Conservation (phyloP, 2,888 invertebrate genomes). For the Patella caerulea region DNA sequence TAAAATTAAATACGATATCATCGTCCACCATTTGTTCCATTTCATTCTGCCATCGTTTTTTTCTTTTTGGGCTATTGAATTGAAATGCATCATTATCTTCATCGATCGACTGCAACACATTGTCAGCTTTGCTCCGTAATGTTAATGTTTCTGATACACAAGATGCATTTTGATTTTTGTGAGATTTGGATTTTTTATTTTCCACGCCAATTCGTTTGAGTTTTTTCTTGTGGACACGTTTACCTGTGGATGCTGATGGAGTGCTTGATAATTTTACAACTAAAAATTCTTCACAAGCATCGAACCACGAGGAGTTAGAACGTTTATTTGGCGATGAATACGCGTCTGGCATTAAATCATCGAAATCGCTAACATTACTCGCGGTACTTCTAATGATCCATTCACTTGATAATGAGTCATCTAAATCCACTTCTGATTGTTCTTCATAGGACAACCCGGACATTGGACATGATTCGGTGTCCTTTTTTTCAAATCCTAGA, state of each 20-base stretch:
- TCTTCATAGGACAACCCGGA: constrained; percentile 51
- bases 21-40: constrained; percentile 29
- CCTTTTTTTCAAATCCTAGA: constrained; percentile 44
- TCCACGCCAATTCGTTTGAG: background rate
- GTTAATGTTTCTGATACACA: background rate
- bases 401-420: constrained; percentile 45
- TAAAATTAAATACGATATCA: constrained; percentile 49
- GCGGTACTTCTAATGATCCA: constrained; percentile 40
- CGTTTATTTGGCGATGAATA: constrained; percentile 54
- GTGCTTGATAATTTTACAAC: background rate
- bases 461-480: constrained; percentile 31
- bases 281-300: constrained; percentile 49
- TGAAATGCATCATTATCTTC: background rate
- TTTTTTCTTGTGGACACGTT: background rate
- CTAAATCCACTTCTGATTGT: constrained; percentile 45
- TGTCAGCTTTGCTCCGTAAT: background rate
- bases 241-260: background rate
- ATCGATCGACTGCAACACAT: background rate
- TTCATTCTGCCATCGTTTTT: background rate
- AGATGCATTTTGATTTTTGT: background rate
- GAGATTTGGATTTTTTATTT: background rate
- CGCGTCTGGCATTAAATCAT: constrained; percentile 14
- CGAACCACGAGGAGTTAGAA: constrained; percentile 57
- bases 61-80: background rate
- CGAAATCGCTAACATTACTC: constrained; percentile 24